Conservation (phyloP, 2,797 vertebrate species). For the Gobio occitaniae region DNA sequence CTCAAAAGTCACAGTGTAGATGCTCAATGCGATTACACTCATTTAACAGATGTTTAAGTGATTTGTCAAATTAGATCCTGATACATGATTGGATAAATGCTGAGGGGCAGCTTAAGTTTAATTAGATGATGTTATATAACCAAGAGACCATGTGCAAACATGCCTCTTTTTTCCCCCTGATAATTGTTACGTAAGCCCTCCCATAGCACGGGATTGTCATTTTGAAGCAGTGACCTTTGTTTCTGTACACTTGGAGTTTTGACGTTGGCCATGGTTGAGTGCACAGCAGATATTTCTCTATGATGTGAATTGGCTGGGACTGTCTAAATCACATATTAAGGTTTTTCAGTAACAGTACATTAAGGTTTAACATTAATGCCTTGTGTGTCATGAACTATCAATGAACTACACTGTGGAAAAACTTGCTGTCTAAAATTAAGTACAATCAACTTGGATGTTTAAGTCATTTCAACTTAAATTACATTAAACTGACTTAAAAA, state of each 20-base stretch:
- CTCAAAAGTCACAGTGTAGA: slow-evolving; percentile 22
- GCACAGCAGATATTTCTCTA: slow-evolving; percentile 31
- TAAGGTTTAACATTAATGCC: neutral
- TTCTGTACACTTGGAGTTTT: slow-evolving; percentile 47
- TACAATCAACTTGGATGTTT: too few species aligned
- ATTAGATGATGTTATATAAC: slow-evolving; percentile 55
- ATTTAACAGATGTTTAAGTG: slow-evolving; percentile 34
- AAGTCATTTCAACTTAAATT: too few species aligned
- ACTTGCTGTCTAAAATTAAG: too few species aligned
- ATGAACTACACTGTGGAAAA: neutral
- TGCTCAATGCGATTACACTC: neutral
- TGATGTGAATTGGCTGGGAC: neutral
- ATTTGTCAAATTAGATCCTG: slow-evolving; percentile 30
- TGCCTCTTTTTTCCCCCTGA: slow-evolving; percentile 32
- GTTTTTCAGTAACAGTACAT: neutral
- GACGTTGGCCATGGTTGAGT: slow-evolving; percentile 6
- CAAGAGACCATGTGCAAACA: slow-evolving; percentile 29
- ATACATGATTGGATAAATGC: slow-evolving; percentile 42
- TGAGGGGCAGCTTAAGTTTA: slow-evolving; percentile 11
- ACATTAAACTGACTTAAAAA: too few species aligned
- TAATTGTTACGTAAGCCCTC: slow-evolving; percentile 47
- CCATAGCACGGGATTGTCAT: slow-evolving; percentile 65
- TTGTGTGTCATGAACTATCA: neutral
- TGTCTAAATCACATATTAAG: neutral
- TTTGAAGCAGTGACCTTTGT: slow-evolving; percentile 68